A percentile compares a stretch with the other conserved stretches of the same genome.
phyloP scores from a whole-genome alignment of 1,140 invertebrate species.

The Nasonia vitripennis region DNA sequence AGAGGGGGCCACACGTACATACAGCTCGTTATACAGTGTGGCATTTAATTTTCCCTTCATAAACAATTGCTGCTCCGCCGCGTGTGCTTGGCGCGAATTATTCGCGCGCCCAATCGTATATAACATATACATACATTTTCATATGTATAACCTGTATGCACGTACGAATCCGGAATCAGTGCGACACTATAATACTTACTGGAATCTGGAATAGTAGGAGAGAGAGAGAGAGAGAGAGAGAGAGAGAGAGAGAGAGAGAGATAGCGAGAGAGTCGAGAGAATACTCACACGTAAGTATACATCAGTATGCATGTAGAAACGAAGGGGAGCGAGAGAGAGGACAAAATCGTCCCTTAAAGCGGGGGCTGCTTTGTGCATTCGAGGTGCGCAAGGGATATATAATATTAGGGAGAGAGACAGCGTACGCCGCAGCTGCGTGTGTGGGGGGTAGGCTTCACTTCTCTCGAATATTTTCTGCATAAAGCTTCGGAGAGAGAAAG shows the following conservation, averaged over 20 bases:
- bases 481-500: background rate
- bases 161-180: too few relatives aligned
- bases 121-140: background rate
- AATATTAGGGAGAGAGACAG: background rate
- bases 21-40: background rate
- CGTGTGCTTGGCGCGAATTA: background rate
- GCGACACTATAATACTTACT: too few relatives aligned
- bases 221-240: background rate
- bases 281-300: too few relatives aligned
- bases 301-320: too few relatives aligned
- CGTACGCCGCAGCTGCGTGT: background rate
- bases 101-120: background rate
- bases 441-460: constrained; percentile 2
- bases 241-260: background rate
- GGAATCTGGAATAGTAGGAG: background rate
- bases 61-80: background rate
- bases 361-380: constrained; percentile 3
- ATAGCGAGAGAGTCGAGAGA: background rate
- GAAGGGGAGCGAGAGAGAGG: too few relatives aligned
- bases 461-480: background rate
- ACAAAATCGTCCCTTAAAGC: background rate
- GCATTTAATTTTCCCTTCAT: background rate
- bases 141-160: background rate
- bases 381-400: background rate
- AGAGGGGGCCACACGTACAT: background rate